Evolutionary conservation across 2,888 invertebrate genomes (phyloP), one percentile per base, ranked within the genome.

Genomic region (Papilio elwesi): DNA sequence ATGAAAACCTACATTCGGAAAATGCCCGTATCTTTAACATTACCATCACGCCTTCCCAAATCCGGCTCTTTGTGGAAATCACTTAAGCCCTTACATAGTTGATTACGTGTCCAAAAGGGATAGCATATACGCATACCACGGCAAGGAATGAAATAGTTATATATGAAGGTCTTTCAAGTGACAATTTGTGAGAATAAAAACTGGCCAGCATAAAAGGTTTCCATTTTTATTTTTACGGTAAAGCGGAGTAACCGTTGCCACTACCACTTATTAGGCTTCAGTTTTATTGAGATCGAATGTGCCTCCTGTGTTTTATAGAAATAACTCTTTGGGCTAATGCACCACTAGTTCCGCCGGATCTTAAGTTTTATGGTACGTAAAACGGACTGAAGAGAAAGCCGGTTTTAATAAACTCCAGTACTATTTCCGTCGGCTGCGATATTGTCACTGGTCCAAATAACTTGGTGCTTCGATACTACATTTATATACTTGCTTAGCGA

Each of bases 161-260:
- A 73, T 68, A 71, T 71, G 73, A 76, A 75, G 51, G 26, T 16
- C 75, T 72, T 69, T 74, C 74, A 73, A 75, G 76, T 78, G 78
- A 84, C 80, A 82, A 83, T 85, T 84, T 83, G 82, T 80, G 74
- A 67, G 73, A 79, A 74, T 71, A 68, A 79, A 77, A 83, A 86
- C 85, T 83, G 83, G 80, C 79, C 82, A 71, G 78, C 79, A 80
- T 88, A 87, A 89, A 83, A 90, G 90, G 88, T 87, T 88, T 77
- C 76, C 78, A 85, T 83, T 87, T 87, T 90, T 89, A 89, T 87
- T 89, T 89, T 90, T 87, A 90, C 85, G 85, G 85, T 90, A 87
- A 90, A 89, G 86, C 85, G 79, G 82, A 85, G 82, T 84, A 83
- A 82, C 80, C 81, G 82, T 84, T 83, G 82, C 80, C 81, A 81